Evolutionary conservation across 2,797 vertebrate species (phyloP).

Genomic region (Podargus strigoides): DNA sequence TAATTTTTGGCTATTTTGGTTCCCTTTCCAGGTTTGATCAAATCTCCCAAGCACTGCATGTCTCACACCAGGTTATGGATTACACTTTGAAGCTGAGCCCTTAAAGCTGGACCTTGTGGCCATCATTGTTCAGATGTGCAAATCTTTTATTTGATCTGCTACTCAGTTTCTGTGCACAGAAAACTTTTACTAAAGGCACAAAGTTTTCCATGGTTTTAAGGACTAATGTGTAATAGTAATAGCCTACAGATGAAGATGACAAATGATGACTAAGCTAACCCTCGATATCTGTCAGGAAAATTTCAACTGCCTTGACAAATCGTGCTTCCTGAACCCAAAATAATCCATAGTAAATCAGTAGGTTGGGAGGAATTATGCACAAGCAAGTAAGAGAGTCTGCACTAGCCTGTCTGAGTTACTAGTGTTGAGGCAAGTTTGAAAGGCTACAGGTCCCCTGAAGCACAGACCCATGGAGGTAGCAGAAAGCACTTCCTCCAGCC

Average conservation of each 20-base stretch:
- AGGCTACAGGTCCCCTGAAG: not conserved
- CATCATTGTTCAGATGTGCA: not conserved
- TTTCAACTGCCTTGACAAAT: not conserved
- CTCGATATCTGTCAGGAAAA: not conserved
- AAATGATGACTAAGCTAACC: not conserved
- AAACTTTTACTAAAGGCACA: not conserved
- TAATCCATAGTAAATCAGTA: not conserved
- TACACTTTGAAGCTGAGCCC: not conserved
- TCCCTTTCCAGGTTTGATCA: not conserved
- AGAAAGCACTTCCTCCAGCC: not conserved
- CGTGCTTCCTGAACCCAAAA: not conserved
- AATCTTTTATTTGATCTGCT: not conserved
- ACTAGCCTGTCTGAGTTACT: not conserved
- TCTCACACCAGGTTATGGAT: not conserved
- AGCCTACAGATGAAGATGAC: not conserved
- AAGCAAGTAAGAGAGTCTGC: not conserved
- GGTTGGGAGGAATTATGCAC: not conserved
- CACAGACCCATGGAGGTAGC: not conserved
- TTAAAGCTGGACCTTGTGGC: not conserved
- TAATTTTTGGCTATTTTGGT: not conserved
- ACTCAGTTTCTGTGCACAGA: not conserved
- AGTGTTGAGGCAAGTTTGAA: not conserved
- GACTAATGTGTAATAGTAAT: not conserved
- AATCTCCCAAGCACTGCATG: accelerated
- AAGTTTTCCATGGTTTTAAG: not conserved